These are phyloP conservation scores for Arctopsyche grandis DNA, from an alignment of 1,140 invertebrate genomes.

Conservation along the genomic window DNA sequence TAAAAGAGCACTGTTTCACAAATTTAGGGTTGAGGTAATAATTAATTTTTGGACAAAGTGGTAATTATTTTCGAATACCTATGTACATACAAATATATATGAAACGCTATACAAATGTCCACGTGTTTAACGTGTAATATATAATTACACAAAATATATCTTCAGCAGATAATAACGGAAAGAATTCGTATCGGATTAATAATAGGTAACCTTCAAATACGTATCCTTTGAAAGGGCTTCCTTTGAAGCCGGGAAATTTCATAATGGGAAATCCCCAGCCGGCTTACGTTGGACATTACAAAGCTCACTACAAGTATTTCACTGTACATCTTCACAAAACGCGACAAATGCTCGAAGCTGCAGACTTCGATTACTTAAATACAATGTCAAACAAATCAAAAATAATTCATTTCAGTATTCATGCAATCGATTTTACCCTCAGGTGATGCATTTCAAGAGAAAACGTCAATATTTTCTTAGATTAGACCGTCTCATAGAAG, in stretches of 20 bases:
- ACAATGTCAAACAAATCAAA: no score
- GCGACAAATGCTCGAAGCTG: no score
- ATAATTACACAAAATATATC: background rate
- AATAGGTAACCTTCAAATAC: constrained; percentile 15
- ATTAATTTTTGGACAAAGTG: no score
- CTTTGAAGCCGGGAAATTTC: constrained; percentile 34
- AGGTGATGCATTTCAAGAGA: background rate
- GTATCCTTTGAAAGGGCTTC: constrained; percentile 23
- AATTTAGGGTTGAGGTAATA: no score
- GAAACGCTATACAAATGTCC: background rate
- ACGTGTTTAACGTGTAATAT: no score
- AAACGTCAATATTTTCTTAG: background rate
- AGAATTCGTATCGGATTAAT: constrained; percentile 13
- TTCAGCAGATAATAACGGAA: background rate
- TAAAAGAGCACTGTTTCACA: no score
- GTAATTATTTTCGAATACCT: no score
- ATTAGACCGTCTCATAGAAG: no score
- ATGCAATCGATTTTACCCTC: background rate
- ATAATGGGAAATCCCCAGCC: constrained; percentile 21
- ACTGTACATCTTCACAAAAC: background rate
- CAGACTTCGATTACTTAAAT: no score
- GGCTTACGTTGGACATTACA: constrained; percentile 28
- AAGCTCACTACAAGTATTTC: constrained; percentile 1
- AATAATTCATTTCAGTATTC: no score
- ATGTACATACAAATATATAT: no score